Conservation (phyloP, 2,888 invertebrate genomes). For the Cosmorhoe ocellata region DNA sequence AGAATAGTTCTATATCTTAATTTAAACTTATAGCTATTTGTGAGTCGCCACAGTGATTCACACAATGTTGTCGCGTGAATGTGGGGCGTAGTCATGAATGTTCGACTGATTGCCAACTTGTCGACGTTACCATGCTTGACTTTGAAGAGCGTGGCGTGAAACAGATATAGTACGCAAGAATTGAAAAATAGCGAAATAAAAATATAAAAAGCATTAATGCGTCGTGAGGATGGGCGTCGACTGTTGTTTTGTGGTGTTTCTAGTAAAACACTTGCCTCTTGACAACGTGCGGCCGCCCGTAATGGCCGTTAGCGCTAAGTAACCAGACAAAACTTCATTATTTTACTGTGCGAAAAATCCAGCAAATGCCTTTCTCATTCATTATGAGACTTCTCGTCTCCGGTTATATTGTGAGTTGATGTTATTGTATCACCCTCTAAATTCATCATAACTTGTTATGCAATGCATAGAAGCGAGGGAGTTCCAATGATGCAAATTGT, state of each 20-base stretch:
- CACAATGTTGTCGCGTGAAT: slow-evolving; percentile 55
- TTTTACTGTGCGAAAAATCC: slow-evolving; percentile 33
- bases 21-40: slow-evolving; percentile 49
- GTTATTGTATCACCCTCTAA: slow-evolving; percentile 1
- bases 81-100: slow-evolving; percentile 49
- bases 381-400: slow-evolving; percentile 1
- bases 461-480: slow-evolving; percentile 37
- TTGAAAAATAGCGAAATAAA: slow-evolving; percentile 70
- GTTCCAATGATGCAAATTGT: slow-evolving; percentile 32
- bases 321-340: slow-evolving; percentile 72
- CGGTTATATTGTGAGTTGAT: slow-evolving; percentile 3
- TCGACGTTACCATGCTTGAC: slow-evolving; percentile 55
- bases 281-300: slow-evolving; percentile 80
- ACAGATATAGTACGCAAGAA: slow-evolving; percentile 60
- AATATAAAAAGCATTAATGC: slow-evolving; percentile 81
- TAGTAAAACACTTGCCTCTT: slow-evolving; percentile 84
- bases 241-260: slow-evolving; percentile 70
- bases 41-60: slow-evolving; percentile 50
- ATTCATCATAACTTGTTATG: slow-evolving; percentile 18
- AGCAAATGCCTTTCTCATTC: slow-evolving; percentile 10
- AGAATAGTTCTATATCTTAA: slow-evolving; percentile 69
- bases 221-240: slow-evolving; percentile 78
- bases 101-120: slow-evolving; percentile 50
- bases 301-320: slow-evolving; percentile 81
- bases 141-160: slow-evolving; percentile 50